Conservation (phyloP, 2,888 invertebrate species). For the Empis stercorea region DNA sequence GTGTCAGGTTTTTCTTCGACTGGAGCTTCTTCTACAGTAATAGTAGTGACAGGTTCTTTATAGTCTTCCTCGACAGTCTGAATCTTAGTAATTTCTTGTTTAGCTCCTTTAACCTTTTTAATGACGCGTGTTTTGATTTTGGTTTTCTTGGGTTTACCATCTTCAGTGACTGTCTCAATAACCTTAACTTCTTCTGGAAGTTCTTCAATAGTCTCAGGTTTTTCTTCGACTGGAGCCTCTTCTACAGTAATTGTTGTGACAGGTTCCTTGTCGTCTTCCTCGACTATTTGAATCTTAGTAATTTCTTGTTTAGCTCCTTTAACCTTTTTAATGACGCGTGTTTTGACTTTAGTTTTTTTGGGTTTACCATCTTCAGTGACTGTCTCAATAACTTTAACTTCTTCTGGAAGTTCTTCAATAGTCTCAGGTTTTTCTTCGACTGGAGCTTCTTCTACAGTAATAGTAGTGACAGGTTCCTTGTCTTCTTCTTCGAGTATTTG, state of each 20-base stretch:
- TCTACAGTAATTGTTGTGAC: conserved; percentile 24
- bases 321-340: conserved; percentile 26
- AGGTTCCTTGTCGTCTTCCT: conserved; percentile 31
- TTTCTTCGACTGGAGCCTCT: conserved; percentile 12
- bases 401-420: conserved; percentile 18
- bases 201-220: conserved; percentile 14
- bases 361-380: conserved; percentile 18
- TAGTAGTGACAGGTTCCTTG: conserved; percentile 22
- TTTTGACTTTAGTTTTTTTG: conserved; percentile 21
- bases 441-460: conserved; percentile 11
- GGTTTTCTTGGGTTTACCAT: conserved; percentile 23
- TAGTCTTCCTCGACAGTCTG: conserved; percentile 23
- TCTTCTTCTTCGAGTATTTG: conserved; percentile 34
- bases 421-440: conserved; percentile 11
- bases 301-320: conserved; percentile 29
- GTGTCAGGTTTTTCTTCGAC: conserved; percentile 25
- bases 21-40: conserved; percentile 20
- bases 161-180: conserved; percentile 18
- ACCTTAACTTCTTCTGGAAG: conserved; percentile 18
- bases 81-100: conserved; percentile 22
- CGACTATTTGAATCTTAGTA: conserved; percentile 32
- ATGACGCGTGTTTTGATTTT: conserved; percentile 26
- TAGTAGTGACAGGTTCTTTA: conserved; percentile 23
- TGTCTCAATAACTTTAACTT: conserved; percentile 11
- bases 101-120: conserved; percentile 21